Conservation (phyloP, 2,888 invertebrate species). For the Cotesia congregata region DNA sequence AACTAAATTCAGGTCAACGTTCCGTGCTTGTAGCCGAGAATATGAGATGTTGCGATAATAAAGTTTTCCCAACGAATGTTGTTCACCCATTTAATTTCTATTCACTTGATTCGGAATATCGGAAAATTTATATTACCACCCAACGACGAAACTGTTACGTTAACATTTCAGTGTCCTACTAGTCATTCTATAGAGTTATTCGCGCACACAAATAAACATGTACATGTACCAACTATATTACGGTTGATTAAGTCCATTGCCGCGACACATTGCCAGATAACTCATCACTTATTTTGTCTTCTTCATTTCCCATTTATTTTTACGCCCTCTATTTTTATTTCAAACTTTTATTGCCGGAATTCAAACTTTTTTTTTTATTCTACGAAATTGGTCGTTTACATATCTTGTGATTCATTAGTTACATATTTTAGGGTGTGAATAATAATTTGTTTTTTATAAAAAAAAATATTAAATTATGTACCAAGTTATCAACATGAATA, state of each 20-base stretch:
- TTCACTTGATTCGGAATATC: background rate
- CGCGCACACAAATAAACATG: background rate
- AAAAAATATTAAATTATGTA: too few relatives aligned
- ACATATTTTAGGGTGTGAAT: too few relatives aligned
- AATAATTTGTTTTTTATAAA: too few relatives aligned
- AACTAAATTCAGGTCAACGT: background rate
- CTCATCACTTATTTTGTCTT: slow-evolving; percentile 27
- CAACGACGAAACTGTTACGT: slow-evolving; percentile 4
- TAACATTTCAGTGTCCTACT: background rate
- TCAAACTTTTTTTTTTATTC: background rate
- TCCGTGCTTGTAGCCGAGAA: background rate
- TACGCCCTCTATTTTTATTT: background rate
- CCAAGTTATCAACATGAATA: too few relatives aligned
- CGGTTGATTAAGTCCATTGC: slow-evolving; percentile 61
- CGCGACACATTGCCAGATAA: slow-evolving; percentile 50
- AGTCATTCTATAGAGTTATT: background rate
- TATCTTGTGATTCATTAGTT: too few relatives aligned
- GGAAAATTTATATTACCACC: background rate
- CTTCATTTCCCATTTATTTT: slow-evolving; percentile 33
- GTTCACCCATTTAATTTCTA: background rate
- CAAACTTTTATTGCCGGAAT: background rate
- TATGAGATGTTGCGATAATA: background rate
- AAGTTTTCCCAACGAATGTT: background rate
- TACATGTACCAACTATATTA: slow-evolving; percentile 54
- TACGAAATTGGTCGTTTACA: too few relatives aligned